phyloP scores from a whole-genome alignment of 92 coral and sea anemone species.

The Umimayanthus chanpuru region DNA sequence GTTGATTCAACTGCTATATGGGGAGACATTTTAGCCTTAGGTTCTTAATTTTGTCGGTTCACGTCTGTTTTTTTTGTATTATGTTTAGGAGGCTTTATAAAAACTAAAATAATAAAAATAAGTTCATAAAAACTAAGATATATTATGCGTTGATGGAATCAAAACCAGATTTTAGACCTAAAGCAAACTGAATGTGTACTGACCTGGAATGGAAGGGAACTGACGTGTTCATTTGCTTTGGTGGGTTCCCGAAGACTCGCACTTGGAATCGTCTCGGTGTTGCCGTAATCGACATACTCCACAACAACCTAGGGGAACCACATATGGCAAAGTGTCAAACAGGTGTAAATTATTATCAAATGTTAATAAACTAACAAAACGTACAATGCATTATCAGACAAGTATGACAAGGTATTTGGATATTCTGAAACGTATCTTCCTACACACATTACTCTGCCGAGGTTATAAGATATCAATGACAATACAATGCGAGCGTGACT shows the following conservation, averaged over 20 bases:
- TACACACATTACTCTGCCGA: too few species aligned
- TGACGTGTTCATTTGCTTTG: constrained; percentile 81
- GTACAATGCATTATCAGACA: too few species aligned
- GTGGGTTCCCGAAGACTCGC: constrained; percentile 86
- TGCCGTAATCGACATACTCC: constrained; percentile 89
- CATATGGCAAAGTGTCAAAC: not conserved
- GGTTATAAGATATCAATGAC: too few species aligned
- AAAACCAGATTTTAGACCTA: not conserved
- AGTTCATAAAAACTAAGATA: not conserved
- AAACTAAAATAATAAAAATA: not conserved
- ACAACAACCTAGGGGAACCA: constrained; percentile 67
- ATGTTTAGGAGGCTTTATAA: not conserved
- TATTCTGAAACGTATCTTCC: too few species aligned
- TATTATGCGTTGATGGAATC: not conserved
- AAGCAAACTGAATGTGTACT: not conserved
- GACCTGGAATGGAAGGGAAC: constrained; percentile 93
- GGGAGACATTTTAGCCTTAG: too few species aligned
- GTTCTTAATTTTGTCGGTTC: too few species aligned
- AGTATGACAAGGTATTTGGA: too few species aligned
- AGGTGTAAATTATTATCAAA: not conserved
- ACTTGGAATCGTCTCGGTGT: constrained; percentile 66
- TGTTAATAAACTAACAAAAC: not conserved
- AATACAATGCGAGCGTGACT: too few species aligned
- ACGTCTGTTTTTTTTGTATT: too few species aligned
- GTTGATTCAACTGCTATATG: too few species aligned